Evolutionary conservation across 2,113 vertebrate species (phyloP).

Genomic region (Rhabdornis inornatus): DNA sequence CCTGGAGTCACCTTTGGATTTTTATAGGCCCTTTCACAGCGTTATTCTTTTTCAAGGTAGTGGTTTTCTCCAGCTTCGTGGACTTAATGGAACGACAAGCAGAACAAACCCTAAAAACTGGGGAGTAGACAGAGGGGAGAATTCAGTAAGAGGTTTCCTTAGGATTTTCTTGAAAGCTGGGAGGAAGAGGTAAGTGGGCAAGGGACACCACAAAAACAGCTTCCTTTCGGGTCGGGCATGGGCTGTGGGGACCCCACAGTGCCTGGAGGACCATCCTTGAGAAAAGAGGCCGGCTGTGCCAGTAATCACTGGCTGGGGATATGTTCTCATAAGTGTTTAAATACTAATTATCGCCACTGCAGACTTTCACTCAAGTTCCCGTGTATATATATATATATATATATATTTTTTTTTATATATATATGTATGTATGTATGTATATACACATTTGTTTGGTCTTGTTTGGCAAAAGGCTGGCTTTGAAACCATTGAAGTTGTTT

Average conservation of each 20-base stretch:
- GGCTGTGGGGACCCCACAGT: rapidly evolving
- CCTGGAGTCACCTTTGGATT: neutral
- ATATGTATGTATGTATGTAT: neutral
- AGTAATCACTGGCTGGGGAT: neutral
- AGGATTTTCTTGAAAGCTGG: neutral
- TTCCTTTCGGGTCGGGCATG: neutral
- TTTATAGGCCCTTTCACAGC: neutral
- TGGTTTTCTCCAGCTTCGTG: neutral
- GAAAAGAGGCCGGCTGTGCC: rapidly evolving
- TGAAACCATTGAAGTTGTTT: constrained; percentile 40
- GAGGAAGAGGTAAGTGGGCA: neutral
- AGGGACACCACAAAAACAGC: neutral
- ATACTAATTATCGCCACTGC: neutral
- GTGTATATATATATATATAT: too few species aligned
- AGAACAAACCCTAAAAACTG: neutral
- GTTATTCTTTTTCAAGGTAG: neutral
- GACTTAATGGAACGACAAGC: neutral
- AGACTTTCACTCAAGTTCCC: neutral
- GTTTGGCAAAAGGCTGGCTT: too few species aligned
- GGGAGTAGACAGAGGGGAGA: too few species aligned
- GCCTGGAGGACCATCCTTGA: neutral
- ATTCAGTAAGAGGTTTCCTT: neutral
- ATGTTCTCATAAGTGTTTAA: neutral
- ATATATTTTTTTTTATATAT: neutral
- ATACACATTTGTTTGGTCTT: too few species aligned